Evolutionary conservation across 2,888 invertebrate species (phyloP).

Genomic region (Machimus rusticus): DNA sequence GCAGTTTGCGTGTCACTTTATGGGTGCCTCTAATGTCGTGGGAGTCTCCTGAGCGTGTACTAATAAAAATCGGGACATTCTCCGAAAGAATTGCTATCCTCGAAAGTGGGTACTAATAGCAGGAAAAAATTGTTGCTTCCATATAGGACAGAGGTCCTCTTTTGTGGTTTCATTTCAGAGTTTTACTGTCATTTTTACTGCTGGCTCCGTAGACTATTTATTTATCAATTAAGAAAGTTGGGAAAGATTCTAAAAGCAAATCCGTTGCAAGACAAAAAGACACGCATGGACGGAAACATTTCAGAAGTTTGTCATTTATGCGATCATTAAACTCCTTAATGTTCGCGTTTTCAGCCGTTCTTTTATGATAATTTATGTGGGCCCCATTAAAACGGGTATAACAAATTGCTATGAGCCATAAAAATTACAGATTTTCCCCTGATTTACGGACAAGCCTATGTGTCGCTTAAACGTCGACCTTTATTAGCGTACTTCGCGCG

Average conservation of each 20-base stretch:
- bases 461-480: not conserved
- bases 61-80: conserved; percentile 10
- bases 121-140: conserved; percentile 28
- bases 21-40: conserved; percentile 17
- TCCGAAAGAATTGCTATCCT: not conserved
- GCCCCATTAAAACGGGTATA: not conserved
- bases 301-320: conserved; percentile 15
- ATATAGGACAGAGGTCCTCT: not conserved
- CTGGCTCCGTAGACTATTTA: conserved; percentile 24
- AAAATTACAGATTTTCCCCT: not conserved
- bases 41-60: conserved; percentile 22
- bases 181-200: conserved; percentile 10
- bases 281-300: conserved; percentile 22
- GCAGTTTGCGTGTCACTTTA: conserved; percentile 44
- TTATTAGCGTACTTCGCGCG: not conserved
- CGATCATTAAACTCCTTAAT: conserved; percentile 3
- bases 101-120: not conserved
- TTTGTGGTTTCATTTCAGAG: not conserved
- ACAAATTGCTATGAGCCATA: conserved; percentile 33
- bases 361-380: conserved; percentile 25
- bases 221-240: conserved; percentile 32
- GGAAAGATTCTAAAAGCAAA: not conserved
- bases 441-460: not conserved
- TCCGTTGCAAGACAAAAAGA: not conserved
- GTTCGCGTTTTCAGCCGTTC: not conserved